Evolutionary conservation across 2,888 invertebrate genomes (phyloP).

Genomic region (Melieria picta): DNA sequence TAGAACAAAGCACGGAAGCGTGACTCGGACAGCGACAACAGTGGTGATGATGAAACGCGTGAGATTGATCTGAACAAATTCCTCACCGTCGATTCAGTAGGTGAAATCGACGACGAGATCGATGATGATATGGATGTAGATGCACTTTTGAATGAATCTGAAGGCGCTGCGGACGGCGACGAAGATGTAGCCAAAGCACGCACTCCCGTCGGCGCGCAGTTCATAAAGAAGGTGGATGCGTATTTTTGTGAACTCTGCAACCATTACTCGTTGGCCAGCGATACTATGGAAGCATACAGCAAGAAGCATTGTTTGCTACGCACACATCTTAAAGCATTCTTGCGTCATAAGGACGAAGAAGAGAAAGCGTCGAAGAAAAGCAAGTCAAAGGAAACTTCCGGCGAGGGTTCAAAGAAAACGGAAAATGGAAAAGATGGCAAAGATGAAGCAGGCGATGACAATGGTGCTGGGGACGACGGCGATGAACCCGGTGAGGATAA

Average conservation of each 20-base stretch:
- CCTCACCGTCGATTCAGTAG: slow-evolving; percentile 88
- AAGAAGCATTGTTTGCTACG: slow-evolving; percentile 80
- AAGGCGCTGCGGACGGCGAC: slow-evolving; percentile 70
- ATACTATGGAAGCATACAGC: slow-evolving; percentile 72
- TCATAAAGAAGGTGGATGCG: slow-evolving; percentile 80
- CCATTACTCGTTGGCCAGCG: slow-evolving; percentile 72
- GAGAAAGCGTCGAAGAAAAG: slow-evolving; percentile 72
- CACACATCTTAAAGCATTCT: slow-evolving; percentile 80
- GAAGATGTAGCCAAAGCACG: slow-evolving; percentile 72
- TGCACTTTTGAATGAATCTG: slow-evolving; percentile 67
- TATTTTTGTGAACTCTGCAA: slow-evolving; percentile 84
- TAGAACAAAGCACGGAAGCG: slow-evolving; percentile 71
- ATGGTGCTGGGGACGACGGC: slow-evolving; percentile 64
- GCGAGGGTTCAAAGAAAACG: slow-evolving; percentile 46
- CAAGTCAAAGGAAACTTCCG: slow-evolving; percentile 51
- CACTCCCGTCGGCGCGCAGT: slow-evolving; percentile 80
- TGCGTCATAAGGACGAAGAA: slow-evolving; percentile 81
- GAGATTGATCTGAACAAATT: slow-evolving; percentile 85
- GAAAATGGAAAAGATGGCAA: slow-evolving; percentile 53
- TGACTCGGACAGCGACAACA: slow-evolving; percentile 71
- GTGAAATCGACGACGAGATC: slow-evolving; percentile 78
- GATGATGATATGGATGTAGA: slow-evolving; percentile 67
- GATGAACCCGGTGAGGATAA: slow-evolving; percentile 75
- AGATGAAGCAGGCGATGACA: slow-evolving; percentile 43
- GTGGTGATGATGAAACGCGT: slow-evolving; percentile 75